Evolutionary conservation across 2,113 vertebrate species (phyloP), one percentile per base, ranked within the genome.

Genomic region (Alosa alosa): DNA sequence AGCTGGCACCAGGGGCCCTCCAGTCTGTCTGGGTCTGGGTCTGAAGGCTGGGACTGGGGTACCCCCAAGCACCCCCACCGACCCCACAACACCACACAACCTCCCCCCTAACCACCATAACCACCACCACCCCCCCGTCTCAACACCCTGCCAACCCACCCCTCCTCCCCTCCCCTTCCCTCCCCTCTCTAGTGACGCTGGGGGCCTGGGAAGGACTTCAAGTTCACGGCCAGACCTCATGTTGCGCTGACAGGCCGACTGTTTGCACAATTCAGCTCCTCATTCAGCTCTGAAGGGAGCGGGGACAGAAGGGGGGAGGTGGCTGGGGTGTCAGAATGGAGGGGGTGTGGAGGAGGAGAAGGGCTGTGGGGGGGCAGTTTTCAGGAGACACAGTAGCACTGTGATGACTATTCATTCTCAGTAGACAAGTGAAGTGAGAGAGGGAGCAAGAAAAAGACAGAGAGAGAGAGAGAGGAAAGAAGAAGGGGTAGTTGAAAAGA

Each of bases 231-330:
- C 94, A 95, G 93, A 94, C 94, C 94, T 93, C 94, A 94, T 95
- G 95, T 96, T 95, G 95, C 95, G 94, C 91, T 95, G 95, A 95
- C 95, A 95, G 95, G 86, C 95, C 89, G 94, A 95, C 95, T 95
- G 94, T 96, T 95, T 95, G 94, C 94, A 94, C 93, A 95, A 93
- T 94, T 93, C 92, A 90, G 91, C 88, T 92, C 91, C 90, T 93
- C 91, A 95, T 96, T 96, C 95, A 95, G 85, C 83, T 83, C 84
- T 44, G 81, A 83, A 82, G 84, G 86, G 88, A 87, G 84, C 88
- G 46, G 81, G 89, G 86, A 75, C 41, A 82, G 1, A 52, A 39
- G 83, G 86, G 13, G 39, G 68, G 45, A 41, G 47, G 55, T 52
- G 82, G 25, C 6, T 11, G 64, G 64, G 64, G 64, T 15, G 64